Evolutionary conservation across 2,888 invertebrate genomes (phyloP).

Genomic region (Melanostoma scalare): DNA sequence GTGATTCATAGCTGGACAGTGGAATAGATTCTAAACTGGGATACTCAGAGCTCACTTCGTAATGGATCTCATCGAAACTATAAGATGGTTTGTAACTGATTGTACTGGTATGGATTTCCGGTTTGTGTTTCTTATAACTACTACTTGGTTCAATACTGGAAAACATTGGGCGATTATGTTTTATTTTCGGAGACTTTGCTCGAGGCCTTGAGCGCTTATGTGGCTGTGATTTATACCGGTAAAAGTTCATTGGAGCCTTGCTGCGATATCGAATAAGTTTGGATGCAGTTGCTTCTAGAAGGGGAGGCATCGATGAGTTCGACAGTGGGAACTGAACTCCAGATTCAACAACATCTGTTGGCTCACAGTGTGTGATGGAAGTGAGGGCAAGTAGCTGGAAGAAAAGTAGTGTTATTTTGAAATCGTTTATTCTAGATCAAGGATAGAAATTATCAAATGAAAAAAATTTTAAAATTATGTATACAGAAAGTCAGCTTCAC

Average conservation of each 20-base stretch:
- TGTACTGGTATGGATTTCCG: constrained; percentile 51
- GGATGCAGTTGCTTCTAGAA: constrained; percentile 76
- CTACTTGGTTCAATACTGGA: constrained; percentile 68
- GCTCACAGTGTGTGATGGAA: not conserved
- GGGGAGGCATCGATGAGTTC: constrained; percentile 51
- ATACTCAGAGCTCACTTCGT: constrained; percentile 71
- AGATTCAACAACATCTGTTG: constrained; percentile 18
- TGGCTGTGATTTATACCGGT: constrained; percentile 74
- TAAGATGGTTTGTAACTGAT: constrained; percentile 73
- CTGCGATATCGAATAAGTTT: constrained; percentile 77
- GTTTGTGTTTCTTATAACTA: constrained; percentile 75
- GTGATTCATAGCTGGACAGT: constrained; percentile 77
- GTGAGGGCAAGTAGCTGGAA: constrained; percentile 42
- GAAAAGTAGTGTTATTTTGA: not conserved
- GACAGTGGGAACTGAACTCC: not conserved
- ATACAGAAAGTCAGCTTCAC: not conserved
- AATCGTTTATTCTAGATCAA: too few relatives aligned
- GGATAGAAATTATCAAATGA: not conserved
- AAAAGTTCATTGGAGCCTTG: constrained; percentile 77
- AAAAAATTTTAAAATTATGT: not conserved
- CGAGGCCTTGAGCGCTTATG: constrained; percentile 77
- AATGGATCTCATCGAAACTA: constrained; percentile 76
- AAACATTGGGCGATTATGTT: constrained; percentile 77
- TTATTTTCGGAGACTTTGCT: constrained; percentile 76
- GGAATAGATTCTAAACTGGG: constrained; percentile 74